phyloP scores from a whole-genome alignment of 2,113 vertebrate genomes.

The Amphiprion percula region DNA sequence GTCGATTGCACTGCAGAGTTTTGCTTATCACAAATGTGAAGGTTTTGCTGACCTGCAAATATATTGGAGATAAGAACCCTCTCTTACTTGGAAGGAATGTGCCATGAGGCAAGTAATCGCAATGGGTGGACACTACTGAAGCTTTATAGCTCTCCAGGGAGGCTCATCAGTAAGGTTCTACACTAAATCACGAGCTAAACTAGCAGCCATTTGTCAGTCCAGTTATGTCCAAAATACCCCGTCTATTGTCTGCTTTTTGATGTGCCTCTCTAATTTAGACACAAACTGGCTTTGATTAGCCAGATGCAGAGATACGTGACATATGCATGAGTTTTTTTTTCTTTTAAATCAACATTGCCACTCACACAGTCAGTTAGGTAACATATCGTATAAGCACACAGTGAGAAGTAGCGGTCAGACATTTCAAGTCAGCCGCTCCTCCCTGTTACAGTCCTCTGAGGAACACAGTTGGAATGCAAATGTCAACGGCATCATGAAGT shows the following conservation, averaged over 20 bases:
- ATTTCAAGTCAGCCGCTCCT: background rate
- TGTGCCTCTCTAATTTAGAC: conserved; percentile 29
- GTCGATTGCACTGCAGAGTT: conserved; percentile 52
- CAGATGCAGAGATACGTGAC: conserved; percentile 28
- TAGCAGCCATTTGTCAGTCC: conserved; percentile 50
- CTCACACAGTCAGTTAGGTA: background rate
- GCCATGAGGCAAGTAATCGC: conserved; percentile 13
- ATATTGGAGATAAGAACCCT: conserved; percentile 29
- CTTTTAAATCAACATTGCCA: background rate
- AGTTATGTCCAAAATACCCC: conserved; percentile 47
- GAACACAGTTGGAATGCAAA: background rate
- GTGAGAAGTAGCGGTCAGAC: background rate
- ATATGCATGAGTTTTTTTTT: background rate
- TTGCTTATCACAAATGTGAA: conserved; percentile 64
- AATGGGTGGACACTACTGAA: conserved; percentile 4
- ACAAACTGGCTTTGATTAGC: conserved; percentile 33
- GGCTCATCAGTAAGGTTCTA: conserved; percentile 36
- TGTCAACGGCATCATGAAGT: conserved; percentile 27
- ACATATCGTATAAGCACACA: conserved; percentile 3
- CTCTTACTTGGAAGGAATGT: conserved; percentile 31
- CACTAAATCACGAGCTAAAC: conserved; percentile 46
- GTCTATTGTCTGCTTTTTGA: conserved; percentile 25
- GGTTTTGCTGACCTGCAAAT: conserved; percentile 67
- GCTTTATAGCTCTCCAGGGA: conserved; percentile 29
- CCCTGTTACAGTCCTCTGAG: background rate